Conservation (phyloP, 2,888 invertebrate genomes). For the Cylindroiulus punctatus region DNA sequence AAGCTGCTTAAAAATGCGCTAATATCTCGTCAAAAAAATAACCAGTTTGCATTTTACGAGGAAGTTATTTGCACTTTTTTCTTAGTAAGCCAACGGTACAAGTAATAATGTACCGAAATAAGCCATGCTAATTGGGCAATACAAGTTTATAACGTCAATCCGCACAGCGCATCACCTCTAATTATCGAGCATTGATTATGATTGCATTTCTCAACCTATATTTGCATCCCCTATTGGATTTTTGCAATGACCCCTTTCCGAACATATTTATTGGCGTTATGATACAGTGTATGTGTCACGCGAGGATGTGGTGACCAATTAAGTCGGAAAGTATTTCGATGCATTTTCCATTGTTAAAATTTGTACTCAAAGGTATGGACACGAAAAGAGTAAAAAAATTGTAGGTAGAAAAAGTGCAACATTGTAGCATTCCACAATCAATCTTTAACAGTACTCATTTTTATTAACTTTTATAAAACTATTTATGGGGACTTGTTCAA, state of each 20-base stretch:
- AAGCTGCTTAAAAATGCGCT: not conserved
- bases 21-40: slow-evolving; percentile 5
- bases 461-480: no score
- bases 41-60: slow-evolving; percentile 1
- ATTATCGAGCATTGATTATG: slow-evolving; percentile 34
- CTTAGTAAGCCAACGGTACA: not conserved
- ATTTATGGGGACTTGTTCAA: no score
- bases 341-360: not conserved
- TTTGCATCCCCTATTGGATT: not conserved
- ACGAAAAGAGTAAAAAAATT: not conserved
- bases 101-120: not conserved
- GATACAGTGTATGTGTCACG: not conserved
- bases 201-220: slow-evolving; percentile 38
- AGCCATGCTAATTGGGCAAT: not conserved
- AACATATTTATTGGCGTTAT: not conserved
- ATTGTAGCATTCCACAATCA: no score
- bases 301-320: slow-evolving; percentile 27
- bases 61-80: not conserved
- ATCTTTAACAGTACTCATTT: no score
- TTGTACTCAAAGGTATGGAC: not conserved
- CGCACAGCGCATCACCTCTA: not conserved
- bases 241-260: slow-evolving; percentile 16
- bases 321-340: not conserved
- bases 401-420: not conserved
- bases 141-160: not conserved